Percentiles rank a stretch among this genome's conserved stretches.
Conservation (phyloP, 2,797 vertebrate species). For the Girardinus metallicus region DNA sequence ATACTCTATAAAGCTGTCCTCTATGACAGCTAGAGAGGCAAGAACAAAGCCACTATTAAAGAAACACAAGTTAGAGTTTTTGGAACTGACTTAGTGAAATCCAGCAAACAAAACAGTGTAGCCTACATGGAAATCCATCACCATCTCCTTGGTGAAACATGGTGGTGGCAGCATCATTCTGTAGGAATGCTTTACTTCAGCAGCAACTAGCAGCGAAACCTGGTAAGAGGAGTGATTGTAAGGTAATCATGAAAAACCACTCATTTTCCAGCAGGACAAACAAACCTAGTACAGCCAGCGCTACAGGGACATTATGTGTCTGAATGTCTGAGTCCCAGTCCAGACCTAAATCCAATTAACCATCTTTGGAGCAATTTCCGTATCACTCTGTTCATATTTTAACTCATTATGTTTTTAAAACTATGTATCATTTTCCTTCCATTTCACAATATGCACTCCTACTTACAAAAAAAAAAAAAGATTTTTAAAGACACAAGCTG, state of each 20-base stretch:
- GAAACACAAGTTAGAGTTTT: background rate
- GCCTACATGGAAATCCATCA: background rate
- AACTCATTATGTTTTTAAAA: background rate
- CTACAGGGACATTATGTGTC: background rate
- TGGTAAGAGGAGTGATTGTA: background rate
- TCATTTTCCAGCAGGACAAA: background rate
- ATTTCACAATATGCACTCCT: background rate
- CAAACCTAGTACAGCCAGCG: background rate
- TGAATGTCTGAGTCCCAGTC: background rate
- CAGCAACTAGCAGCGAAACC: background rate
- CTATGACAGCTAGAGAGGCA: background rate
- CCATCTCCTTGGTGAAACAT: background rate
- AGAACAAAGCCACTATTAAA: background rate
- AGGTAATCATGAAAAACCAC: background rate
- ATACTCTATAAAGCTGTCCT: background rate
- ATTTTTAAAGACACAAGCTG: background rate
- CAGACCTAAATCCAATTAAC: background rate
- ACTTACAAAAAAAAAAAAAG: background rate
- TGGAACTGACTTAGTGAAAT: background rate
- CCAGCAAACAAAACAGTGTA: background rate
- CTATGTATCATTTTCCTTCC: background rate
- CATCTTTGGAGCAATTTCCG: background rate
- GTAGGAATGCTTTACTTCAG: background rate
- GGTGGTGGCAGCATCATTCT: background rate
- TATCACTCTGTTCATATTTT: background rate